These are phyloP conservation scores for Erethizon dorsatum DNA, from an alignment of 2,797 vertebrate genomes.

Conservation along the genomic window DNA sequence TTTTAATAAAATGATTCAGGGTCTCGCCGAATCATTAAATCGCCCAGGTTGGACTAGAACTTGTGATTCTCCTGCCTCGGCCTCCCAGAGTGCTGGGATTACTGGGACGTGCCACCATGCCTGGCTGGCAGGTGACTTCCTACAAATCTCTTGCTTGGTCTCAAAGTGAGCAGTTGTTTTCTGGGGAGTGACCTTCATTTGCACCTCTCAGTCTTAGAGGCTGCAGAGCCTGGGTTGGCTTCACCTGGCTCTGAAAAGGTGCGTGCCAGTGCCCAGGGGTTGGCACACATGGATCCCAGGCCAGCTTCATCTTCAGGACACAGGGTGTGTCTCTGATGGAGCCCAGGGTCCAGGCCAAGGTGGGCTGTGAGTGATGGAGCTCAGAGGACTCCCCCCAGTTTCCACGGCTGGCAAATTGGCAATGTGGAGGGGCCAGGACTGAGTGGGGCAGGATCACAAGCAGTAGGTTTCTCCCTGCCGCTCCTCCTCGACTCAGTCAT, in stretches of 20 bases:
- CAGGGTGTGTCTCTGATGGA: accelerated
- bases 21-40: not conserved
- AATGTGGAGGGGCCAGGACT: accelerated
- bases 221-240: not conserved
- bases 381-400: not conserved
- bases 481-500: not conserved
- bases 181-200: not conserved
- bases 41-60: not conserved
- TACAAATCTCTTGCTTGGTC: not conserved
- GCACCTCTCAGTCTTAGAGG: not conserved
- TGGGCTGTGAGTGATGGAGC: not conserved
- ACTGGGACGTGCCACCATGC: not conserved
- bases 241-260: not conserved
- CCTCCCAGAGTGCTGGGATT: not conserved
- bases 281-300: accelerated
- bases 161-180: not conserved
- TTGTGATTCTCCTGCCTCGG: not conserved
- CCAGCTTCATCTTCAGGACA: not conserved
- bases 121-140: not conserved
- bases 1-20: not conserved
- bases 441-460: not conserved
- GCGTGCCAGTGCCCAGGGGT: accelerated
- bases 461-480: not conserved
- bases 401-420: not conserved
- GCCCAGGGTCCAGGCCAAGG: not conserved